A percentile compares a stretch with the other conserved stretches of the same genome.
phyloP scores from a whole-genome alignment of 2,113 vertebrate species.

The Centropristis striata region DNA sequence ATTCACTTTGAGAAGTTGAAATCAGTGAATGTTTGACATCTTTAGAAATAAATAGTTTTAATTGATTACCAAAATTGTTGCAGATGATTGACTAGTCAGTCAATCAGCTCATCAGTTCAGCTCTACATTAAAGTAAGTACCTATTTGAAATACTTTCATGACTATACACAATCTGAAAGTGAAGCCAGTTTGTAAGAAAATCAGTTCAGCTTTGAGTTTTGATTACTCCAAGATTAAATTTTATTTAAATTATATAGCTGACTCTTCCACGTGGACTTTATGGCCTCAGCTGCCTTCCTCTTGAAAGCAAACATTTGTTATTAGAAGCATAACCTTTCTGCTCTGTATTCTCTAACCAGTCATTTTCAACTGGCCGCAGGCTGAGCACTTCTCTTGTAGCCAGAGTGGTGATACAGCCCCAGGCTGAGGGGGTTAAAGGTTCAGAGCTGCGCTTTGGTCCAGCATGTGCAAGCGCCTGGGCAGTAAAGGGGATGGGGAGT shows the following conservation, averaged over 20 bases:
- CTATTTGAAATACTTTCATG: not conserved
- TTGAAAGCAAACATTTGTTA: slow-evolving; percentile 58
- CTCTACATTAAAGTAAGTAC: not conserved
- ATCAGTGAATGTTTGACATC: too few species aligned
- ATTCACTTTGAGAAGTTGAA: not conserved
- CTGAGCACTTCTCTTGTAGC: slow-evolving; percentile 7
- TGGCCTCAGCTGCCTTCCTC: not conserved
- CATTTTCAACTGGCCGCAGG: slow-evolving; percentile 41
- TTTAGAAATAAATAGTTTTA: not conserved
- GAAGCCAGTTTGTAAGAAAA: not conserved
- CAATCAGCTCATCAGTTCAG: not conserved
- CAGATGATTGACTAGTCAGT: not conserved
- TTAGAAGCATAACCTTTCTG: slow-evolving; percentile 45
- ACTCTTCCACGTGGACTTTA: slow-evolving; percentile 9
- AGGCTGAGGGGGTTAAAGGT: slow-evolving; percentile 77
- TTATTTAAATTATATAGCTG: slow-evolving; percentile 1
- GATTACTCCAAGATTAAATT: not conserved
- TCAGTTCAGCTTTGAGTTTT: not conserved
- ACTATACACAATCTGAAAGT: not conserved
- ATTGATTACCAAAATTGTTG: not conserved
- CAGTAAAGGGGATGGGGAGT: slow-evolving; percentile 52
- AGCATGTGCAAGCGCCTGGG: slow-evolving; percentile 63
- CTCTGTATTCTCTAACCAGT: slow-evolving; percentile 40
- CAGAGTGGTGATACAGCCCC: slow-evolving; percentile 28
- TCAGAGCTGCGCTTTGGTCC: slow-evolving; percentile 75